phyloP scores from a whole-genome alignment of 2,888 invertebrate species.

The Ophion obscuratus region DNA sequence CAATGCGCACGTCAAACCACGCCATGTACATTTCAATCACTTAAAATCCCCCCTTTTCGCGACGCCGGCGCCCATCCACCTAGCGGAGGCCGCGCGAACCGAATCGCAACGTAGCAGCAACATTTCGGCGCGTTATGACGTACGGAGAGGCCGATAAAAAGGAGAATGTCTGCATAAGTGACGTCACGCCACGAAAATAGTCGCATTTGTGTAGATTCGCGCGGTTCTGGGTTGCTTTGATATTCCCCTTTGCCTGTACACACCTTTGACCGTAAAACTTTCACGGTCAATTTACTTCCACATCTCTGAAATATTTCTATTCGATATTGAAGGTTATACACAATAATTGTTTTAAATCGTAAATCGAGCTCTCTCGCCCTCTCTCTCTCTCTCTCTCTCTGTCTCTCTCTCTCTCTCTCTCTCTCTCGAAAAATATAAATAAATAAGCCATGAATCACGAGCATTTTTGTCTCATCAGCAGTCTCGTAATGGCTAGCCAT shows the following conservation, averaged over 20 bases:
- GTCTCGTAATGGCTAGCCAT: not conserved
- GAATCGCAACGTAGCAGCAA: constrained; percentile 13
- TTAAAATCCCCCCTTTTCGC: constrained; percentile 8
- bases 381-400: too few relatives aligned
- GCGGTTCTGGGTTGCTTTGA: not conserved
- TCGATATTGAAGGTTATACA: not conserved
- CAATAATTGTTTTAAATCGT: not conserved
- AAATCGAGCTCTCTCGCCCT: not conserved
- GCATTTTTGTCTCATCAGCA: not conserved
- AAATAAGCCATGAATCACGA: not conserved
- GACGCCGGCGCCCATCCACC: constrained; percentile 21
- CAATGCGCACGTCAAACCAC: constrained; percentile 64
- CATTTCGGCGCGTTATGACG: constrained; percentile 38
- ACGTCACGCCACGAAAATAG: constrained; percentile 21
- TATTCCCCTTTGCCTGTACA: not conserved
- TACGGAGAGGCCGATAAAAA: constrained; percentile 43
- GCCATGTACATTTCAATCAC: constrained; percentile 61
- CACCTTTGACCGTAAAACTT: not conserved
- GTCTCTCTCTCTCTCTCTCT: not conserved
- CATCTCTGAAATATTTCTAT: not conserved
- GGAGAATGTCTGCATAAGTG: not conserved
- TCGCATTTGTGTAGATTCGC: constrained; percentile 9
- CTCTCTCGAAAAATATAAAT: not conserved
- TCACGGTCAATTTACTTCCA: not conserved
- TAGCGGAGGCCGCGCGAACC: constrained; percentile 22